Percentiles rank a stretch among this genome's conserved stretches.
Conservation (phyloP, 2,797 vertebrate genomes). For the Aselliscus stoliczkanus region DNA sequence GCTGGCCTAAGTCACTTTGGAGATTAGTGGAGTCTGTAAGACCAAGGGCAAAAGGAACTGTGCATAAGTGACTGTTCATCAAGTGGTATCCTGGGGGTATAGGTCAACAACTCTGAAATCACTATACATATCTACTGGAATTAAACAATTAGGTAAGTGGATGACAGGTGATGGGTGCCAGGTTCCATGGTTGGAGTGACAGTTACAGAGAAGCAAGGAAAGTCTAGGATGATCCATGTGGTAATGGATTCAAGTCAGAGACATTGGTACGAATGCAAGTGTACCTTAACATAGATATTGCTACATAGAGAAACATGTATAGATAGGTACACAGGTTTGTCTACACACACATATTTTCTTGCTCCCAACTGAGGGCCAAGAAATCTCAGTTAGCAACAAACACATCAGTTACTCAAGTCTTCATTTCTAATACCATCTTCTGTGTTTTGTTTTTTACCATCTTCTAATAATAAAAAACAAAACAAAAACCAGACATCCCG, state of each 20-base stretch:
- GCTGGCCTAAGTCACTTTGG: neutral
- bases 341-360: neutral
- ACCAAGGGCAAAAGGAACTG: neutral
- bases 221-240: neutral
- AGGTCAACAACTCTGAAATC: neutral
- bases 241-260: neutral
- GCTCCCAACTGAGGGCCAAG: neutral
- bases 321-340: neutral
- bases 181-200: neutral
- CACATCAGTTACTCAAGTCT: neutral
- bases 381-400: constrained; percentile 12
- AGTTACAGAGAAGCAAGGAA: neutral
- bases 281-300: neutral
- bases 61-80: neutral
- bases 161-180: neutral
- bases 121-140: neutral
- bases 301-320: neutral
- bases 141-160: neutral
- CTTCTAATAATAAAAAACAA: neutral
- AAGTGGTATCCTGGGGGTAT: neutral
- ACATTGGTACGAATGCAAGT: neutral
- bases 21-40: neutral
- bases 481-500: neutral
- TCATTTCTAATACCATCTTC: neutral
- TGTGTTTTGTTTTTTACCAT: no score